Conservation (phyloP, 2,797 vertebrate species). For the Allobates femoralis region DNA sequence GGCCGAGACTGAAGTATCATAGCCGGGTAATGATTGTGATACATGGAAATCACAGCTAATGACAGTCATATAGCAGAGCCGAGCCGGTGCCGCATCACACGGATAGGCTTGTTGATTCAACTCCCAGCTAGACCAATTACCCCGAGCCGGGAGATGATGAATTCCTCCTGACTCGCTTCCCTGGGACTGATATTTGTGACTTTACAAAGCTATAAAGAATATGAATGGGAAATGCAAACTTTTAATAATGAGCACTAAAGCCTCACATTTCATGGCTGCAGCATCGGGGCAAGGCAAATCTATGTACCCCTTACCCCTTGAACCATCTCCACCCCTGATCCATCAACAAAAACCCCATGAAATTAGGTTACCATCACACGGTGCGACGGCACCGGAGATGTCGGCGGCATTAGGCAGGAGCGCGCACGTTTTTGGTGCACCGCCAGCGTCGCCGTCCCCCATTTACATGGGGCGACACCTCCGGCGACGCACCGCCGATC, state of each 20-base stretch:
- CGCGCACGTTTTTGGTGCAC: too few species aligned
- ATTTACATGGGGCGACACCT: too few species aligned
- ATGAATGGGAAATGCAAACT: slow-evolving; percentile 29
- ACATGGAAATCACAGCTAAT: slow-evolving; percentile 33
- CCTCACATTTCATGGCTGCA: not conserved
- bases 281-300: too few species aligned
- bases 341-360: too few species aligned
- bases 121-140: slow-evolving; percentile 55
- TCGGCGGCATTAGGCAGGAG: too few species aligned
- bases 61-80: not conserved
- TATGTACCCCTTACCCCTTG: too few species aligned
- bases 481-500: too few species aligned
- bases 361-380: too few species aligned
- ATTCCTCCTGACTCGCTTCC: slow-evolving; percentile 35
- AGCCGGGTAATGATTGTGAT: slow-evolving; percentile 11
- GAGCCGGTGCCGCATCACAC: not conserved
- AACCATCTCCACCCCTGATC: too few species aligned
- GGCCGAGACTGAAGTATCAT: not conserved
- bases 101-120: slow-evolving; percentile 21
- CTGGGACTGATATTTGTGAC: slow-evolving; percentile 37
- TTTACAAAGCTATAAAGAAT: slow-evolving; percentile 36
- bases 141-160: slow-evolving; percentile 24
- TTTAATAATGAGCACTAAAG: slow-evolving; percentile 17
- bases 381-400: too few species aligned
- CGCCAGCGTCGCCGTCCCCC: too few species aligned